phyloP scores from a whole-genome alignment of 2,113 vertebrate species.

The Abramis brama region DNA sequence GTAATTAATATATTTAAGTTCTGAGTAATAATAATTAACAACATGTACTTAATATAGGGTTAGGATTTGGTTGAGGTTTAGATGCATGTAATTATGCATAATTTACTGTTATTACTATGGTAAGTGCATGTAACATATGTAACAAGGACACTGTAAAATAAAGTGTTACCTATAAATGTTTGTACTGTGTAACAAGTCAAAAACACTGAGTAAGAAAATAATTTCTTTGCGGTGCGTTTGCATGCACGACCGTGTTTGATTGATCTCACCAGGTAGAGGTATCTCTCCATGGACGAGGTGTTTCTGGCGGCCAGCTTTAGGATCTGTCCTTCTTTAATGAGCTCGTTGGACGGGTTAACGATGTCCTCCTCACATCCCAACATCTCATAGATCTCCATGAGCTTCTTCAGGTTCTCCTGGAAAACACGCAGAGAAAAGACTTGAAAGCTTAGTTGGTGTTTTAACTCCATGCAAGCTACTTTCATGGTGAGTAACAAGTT shows the following conservation, averaged over 20 bases:
- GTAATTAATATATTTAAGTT: too few relatives aligned
- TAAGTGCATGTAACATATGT: too few relatives aligned
- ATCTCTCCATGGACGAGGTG: constrained; percentile 88
- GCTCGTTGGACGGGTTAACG: constrained; percentile 90
- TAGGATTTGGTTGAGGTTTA: too few relatives aligned
- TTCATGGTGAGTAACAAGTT: not conserved
- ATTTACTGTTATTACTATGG: too few relatives aligned
- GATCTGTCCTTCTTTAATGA: constrained; percentile 91
- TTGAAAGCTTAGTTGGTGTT: not conserved
- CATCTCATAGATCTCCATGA: constrained; percentile 93
- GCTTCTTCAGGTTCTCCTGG: constrained; percentile 89
- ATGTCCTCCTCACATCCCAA: constrained; percentile 92
- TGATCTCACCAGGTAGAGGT: constrained; percentile 86
- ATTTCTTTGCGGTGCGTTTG: too few relatives aligned
- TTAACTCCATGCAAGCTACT: not conserved
- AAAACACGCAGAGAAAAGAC: not conserved
- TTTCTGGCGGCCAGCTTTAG: constrained; percentile 93
- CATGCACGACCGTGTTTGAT: not conserved
- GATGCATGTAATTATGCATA: too few relatives aligned
- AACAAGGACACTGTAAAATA: too few relatives aligned
- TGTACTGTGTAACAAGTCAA: not conserved
- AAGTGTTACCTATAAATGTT: too few relatives aligned
- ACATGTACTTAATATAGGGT: too few relatives aligned
- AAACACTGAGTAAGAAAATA: not conserved
- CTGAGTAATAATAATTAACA: too few relatives aligned